A percentile compares a stretch with the other conserved stretches of the same genome.
Evolutionary conservation across 2,113 vertebrate species (phyloP).

Genomic region (Sebastes fasciatus): DNA sequence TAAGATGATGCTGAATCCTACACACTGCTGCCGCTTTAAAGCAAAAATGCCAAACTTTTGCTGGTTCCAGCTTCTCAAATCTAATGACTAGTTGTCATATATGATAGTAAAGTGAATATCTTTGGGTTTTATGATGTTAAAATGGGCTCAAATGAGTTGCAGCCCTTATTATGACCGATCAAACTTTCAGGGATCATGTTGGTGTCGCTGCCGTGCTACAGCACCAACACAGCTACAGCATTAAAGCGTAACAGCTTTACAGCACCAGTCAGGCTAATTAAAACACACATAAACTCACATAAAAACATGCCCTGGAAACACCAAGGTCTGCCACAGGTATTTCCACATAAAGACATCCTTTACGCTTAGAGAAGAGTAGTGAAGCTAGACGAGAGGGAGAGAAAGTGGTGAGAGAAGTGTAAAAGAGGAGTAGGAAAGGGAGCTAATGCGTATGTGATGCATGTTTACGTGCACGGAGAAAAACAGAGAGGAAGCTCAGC

Average conservation of each 20-base stretch:
- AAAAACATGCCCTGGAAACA: slow-evolving; percentile 70
- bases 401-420: neutral
- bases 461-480: slow-evolving; percentile 5
- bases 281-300: slow-evolving; percentile 53
- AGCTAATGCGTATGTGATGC: slow-evolving; percentile 7
- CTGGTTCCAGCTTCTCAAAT: neutral
- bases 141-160: neutral
- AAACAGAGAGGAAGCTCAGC: slow-evolving; percentile 38
- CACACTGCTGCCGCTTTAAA: too few species aligned
- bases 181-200: slow-evolving; percentile 16
- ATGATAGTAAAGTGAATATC: neutral
- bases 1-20: too few species aligned
- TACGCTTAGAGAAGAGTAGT: slow-evolving; percentile 20
- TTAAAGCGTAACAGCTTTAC: slow-evolving; percentile 44
- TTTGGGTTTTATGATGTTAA: neutral
- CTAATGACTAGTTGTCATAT: neutral
- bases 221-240: slow-evolving; percentile 20
- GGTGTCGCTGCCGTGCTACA: slow-evolving; percentile 10
- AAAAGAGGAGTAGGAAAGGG: neutral
- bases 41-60: neutral
- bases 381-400: neutral
- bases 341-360: slow-evolving; percentile 59
- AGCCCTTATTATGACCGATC: neutral
- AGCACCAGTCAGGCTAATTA: slow-evolving; percentile 50
- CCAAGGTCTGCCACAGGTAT: slow-evolving; percentile 69